A percentile compares a stretch with the other conserved stretches of the same genome.
phyloP scores from a whole-genome alignment of 2,113 vertebrate species.

The Panurus biarmicus region DNA sequence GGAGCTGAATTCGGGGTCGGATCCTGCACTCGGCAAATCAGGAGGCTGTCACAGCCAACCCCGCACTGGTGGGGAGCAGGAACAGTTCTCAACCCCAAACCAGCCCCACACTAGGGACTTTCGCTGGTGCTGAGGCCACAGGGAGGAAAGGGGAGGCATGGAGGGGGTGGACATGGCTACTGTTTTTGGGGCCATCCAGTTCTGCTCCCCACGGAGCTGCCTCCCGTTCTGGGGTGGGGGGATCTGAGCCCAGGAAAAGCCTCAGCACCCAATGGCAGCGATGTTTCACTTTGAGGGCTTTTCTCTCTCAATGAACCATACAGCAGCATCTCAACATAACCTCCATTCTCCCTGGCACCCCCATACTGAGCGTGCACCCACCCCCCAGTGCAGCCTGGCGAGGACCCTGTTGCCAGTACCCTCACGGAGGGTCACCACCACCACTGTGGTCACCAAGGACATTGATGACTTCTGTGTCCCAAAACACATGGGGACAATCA shows the following conservation, averaged over 20 bases:
- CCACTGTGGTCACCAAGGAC: background rate
- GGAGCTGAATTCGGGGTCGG: background rate
- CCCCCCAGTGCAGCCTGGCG: background rate
- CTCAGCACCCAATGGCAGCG: rapidly evolving
- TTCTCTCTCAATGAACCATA: background rate
- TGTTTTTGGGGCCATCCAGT: background rate
- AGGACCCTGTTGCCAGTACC: background rate
- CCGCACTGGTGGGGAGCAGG: background rate
- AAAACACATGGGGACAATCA: background rate
- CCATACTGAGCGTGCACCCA: background rate
- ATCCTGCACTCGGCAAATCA: background rate
- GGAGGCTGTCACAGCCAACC: background rate
- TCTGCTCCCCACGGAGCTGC: background rate
- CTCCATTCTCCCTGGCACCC: background rate
- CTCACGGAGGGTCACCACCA: rapidly evolving
- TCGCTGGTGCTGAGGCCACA: background rate
- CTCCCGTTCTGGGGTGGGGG: background rate
- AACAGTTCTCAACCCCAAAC: background rate
- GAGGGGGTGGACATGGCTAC: rapidly evolving
- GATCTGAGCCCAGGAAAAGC: background rate
- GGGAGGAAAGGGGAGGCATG: background rate
- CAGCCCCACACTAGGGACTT: background rate
- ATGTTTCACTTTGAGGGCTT: background rate
- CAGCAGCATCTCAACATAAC: background rate
- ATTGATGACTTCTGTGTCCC: rapidly evolving